A percentile compares a stretch with the other conserved stretches of the same genome.
Evolutionary conservation across 2,797 vertebrate genomes (phyloP).

Genomic region (Pseudopleuronectes americanus): DNA sequence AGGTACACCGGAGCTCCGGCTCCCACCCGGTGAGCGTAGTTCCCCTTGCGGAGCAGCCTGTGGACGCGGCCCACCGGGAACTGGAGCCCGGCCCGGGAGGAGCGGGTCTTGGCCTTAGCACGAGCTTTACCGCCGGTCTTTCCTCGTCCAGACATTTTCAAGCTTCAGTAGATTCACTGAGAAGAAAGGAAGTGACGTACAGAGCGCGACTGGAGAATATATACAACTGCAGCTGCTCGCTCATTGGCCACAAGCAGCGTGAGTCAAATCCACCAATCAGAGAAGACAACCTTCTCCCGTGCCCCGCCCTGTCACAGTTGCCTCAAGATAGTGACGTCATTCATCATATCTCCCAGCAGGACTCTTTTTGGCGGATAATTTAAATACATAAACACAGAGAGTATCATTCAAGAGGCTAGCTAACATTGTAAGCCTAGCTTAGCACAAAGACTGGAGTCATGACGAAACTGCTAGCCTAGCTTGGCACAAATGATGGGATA

Average conservation of each 20-base stretch:
- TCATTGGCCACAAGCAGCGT: neutral
- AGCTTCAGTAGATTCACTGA: neutral
- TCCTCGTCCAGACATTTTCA: neutral
- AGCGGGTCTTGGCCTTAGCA: conserved; percentile 1
- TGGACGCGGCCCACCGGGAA: conserved; percentile 5
- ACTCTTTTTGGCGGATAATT: too few relatives aligned
- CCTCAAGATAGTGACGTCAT: neutral
- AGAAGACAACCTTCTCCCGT: neutral
- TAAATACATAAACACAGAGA: neutral
- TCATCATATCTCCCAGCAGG: neutral
- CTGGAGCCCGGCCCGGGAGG: neutral
- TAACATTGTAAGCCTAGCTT: neutral
- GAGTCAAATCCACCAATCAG: neutral
- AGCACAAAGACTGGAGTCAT: too few relatives aligned
- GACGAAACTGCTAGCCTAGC: too few relatives aligned
- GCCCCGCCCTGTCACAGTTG: neutral
- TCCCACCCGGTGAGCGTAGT: neutral
- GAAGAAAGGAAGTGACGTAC: neutral
- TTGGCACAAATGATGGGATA: too few relatives aligned
- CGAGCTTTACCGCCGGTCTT: neutral
- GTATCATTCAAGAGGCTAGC: too few relatives aligned
- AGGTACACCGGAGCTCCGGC: neutral
- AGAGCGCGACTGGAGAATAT: too few relatives aligned
- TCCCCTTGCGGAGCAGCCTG: neutral
- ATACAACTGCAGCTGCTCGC: neutral